Evolutionary conservation across 37 sponge, comb jelly and placozoan genomes (phyloP), one percentile per base, ranked within the genome.

Genomic region (Petrosia ficiformis): DNA sequence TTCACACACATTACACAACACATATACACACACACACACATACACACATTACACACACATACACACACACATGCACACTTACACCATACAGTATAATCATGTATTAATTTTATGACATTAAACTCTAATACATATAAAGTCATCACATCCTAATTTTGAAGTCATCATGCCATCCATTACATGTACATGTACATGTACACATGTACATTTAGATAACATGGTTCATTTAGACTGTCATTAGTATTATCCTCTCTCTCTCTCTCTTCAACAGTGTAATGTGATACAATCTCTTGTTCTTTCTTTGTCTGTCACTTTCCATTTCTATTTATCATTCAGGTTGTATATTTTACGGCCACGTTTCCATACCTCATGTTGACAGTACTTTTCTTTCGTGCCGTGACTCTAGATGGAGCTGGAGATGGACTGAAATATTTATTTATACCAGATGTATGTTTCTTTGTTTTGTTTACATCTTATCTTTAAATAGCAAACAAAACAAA

Each of bases 321-420:
- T 22, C 28, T n/a, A n/a, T 22, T 21, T 29, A 19, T 56, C 5
- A 4, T 44, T 10, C 78, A 97, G 97, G 84, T 89, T 0, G 86
- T 93, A 36, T 98, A 98, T 70, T 59, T 98, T 77, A 93, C 96
- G 1, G 94, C 99, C 33, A 87, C 82, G 3, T 92, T 90, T 54
- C 96, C 99, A 1, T 96, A 90, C 61, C 56, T 98, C 19, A 81
- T 96, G 6, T 82, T 98, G 31, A 39, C 80, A 0, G 85, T 93
- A 43, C 79, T 98, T 57, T 90, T 98, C 76, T 90, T 98, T 79
- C 77, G 99, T 67, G 99, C 88, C 42, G 99, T 95, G 28, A 95
- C 96, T 37, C 82, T 98, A 1, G 81, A 84, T 19, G 99, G 99
- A 8, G 99, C 99, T 40, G 96, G 88, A 1, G 78, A 79, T 34